Base-by-base conservation (phyloP, 2,888 invertebrate species). In the Eustalomyia histrio region DNA sequence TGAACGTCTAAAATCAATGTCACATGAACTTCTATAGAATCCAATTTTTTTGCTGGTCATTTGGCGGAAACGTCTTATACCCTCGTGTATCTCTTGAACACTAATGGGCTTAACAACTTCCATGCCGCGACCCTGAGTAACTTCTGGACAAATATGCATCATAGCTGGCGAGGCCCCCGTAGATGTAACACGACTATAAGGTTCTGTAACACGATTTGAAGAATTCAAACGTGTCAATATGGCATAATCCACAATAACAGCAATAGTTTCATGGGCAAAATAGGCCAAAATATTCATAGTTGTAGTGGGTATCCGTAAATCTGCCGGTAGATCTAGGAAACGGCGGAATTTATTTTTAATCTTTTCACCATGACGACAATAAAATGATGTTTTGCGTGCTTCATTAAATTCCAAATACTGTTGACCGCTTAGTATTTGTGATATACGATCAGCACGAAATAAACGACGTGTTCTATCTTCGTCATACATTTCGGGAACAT, bases 231-330 rank as follows among this genome's bases (percentile, higher is more conserved):
- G 92, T 1, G 97, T 94, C 61, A 97, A 88, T 81, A 97, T 93
- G 0, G 96, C 95, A 84, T 95, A 93, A 90, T 97, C 97, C 1
- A 96, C 94, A 75, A 97, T 94, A 88, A 97, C 95, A 0, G 97
- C 97, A 8, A 98, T 95, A 0, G 96, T 96, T 91, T 98, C 97
- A 88, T 96, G 96, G 0, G 97, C 97, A 83, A 97, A 92, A 88
- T 97, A 97, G 60, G 95, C 94, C 81, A 98, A 90, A 3, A 97
- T 94, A 87, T 95, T 95, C 85, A 95, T 91, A 0, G 95, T 95
- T 63, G 93, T 91, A 17, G 91, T 90, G 0, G 93, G 91, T 63
- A 95, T 92, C 55, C 92, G 93, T 18, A 94, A 88, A 83, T 95
- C 94, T 47, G 93, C 92, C 5, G 92, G 92, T 0, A 94, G 92